These are phyloP conservation scores for Boulengeromyrus knoepffleri DNA, from an alignment of 2,113 vertebrate genomes.

Conservation along the genomic window DNA sequence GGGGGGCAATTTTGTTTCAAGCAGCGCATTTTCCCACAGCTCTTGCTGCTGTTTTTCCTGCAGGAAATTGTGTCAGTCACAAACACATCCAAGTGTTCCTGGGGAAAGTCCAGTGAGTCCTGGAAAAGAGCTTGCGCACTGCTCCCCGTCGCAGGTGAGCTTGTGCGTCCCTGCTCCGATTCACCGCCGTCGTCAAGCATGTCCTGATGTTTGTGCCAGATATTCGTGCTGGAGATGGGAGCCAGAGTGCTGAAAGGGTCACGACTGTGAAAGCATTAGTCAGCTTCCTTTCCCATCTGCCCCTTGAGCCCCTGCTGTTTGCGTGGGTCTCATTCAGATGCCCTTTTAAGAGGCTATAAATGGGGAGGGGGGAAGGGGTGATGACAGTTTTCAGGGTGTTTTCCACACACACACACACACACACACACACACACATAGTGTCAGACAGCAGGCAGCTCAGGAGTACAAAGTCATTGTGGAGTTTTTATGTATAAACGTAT, in stretches of 20 bases:
- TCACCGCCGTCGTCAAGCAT: background rate
- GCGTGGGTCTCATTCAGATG: background rate
- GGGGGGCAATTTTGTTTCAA: background rate
- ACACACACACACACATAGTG: background rate
- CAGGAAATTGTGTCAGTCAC: constrained; percentile 79
- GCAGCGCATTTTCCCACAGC: background rate
- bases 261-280: background rate
- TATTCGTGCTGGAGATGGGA: background rate
- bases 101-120: constrained; percentile 68
- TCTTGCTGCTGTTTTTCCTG: constrained; percentile 18
- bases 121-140: constrained; percentile 67
- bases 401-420: too few species aligned
- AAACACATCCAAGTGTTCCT: constrained; percentile 47
- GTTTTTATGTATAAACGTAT: too few species aligned
- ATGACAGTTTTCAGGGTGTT: background rate
- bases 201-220: background rate
- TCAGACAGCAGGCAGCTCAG: background rate
- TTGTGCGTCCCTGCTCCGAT: background rate
- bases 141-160: constrained; percentile 80
- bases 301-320: background rate
- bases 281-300: background rate
- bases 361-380: background rate
- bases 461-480: background rate
- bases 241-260: background rate
- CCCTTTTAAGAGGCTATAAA: background rate